A percentile compares a stretch with the other conserved stretches of the same genome.
These are phyloP conservation scores for Clarias macrocephalus DNA, from an alignment of 2,113 vertebrate genomes.

Conservation along the genomic window DNA sequence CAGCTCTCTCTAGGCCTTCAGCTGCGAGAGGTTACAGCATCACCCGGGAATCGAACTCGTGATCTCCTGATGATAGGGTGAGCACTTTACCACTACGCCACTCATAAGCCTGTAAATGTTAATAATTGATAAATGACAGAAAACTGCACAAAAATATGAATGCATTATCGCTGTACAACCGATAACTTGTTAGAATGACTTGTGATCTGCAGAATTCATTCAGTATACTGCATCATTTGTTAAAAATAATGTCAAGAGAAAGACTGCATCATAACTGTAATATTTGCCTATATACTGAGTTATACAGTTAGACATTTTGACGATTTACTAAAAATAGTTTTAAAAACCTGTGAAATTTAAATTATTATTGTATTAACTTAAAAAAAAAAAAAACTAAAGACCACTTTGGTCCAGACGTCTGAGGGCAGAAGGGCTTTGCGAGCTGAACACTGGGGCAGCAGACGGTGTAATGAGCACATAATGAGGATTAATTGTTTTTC, in stretches of 20 bases:
- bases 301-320: background rate
- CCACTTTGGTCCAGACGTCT: background rate
- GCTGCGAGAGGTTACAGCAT: too few species aligned
- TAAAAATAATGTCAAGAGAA: background rate
- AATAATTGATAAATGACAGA: too few species aligned
- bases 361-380: background rate
- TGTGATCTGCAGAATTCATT: background rate
- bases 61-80: too few species aligned
- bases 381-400: background rate
- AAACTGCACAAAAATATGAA: too few species aligned
- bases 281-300: background rate
- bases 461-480: conserved; percentile 3
- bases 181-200: background rate
- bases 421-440: background rate
- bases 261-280: background rate
- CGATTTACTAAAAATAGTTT: too few species aligned
- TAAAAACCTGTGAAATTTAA: background rate
- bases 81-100: too few species aligned
- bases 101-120: background rate
- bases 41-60: too few species aligned
- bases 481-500: conserved; percentile 23
- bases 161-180: background rate
- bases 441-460: background rate
- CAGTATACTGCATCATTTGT: background rate
- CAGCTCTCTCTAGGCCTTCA: too few species aligned